Percentiles rank a stretch among this genome's conserved stretches.
Evolutionary conservation across 2,888 invertebrate species (phyloP).

Genomic region (Spodoptera littoralis): DNA sequence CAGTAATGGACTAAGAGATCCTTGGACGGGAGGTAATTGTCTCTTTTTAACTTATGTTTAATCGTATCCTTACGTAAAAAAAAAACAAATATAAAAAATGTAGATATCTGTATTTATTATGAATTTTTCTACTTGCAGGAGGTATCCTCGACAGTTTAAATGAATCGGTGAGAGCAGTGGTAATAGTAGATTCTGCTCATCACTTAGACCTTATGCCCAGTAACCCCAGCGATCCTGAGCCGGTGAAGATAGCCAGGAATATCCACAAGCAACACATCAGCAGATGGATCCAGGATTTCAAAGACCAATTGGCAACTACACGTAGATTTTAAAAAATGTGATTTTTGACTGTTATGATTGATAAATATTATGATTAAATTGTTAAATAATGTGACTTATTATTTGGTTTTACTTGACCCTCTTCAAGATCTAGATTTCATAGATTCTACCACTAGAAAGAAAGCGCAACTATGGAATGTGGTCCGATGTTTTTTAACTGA

Average conservation of each 20-base stretch:
- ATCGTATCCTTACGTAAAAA: background rate
- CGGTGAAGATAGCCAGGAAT: constrained; percentile 90
- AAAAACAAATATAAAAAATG: too few species aligned
- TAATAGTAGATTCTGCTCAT: constrained; percentile 95
- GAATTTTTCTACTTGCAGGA: constrained; percentile 62
- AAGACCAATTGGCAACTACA: constrained; percentile 27
- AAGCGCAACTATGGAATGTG: too few species aligned
- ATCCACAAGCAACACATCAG: constrained; percentile 90
- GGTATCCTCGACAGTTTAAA: constrained; percentile 93
- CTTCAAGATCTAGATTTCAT: too few species aligned
- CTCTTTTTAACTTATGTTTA: background rate
- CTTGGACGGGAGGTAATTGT: constrained; percentile 93
- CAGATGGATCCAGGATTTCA: constrained; percentile 87
- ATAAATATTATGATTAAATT: constrained; percentile 14
- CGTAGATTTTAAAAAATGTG: constrained; percentile 38
- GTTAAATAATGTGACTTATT: too few species aligned
- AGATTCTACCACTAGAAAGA: too few species aligned
- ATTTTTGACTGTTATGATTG: constrained; percentile 23
- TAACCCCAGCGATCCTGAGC: constrained; percentile 90
- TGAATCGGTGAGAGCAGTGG: constrained; percentile 90
- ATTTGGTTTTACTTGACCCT: too few species aligned
- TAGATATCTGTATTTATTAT: too few species aligned
- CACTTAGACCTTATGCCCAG: constrained; percentile 94
- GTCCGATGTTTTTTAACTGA: too few species aligned
- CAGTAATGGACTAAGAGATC: constrained; percentile 95